Conservation (phyloP, 92 coral and sea anemone genomes). For the Porites rus region DNA sequence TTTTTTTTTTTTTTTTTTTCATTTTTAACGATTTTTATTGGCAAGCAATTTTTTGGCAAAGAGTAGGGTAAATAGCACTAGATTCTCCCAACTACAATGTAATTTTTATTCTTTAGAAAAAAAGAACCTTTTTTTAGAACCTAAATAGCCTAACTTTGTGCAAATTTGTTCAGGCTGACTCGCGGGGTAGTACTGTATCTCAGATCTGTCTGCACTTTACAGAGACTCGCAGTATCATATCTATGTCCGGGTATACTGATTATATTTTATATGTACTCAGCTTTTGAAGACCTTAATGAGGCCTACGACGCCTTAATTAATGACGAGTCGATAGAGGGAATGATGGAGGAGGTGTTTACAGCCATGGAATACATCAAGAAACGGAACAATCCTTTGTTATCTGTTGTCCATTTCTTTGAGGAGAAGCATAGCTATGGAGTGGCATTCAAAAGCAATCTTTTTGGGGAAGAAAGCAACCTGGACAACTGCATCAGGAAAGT, state of each 20-base stretch:
- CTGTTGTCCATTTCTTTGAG: background rate
- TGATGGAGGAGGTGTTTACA: conserved; percentile 1
- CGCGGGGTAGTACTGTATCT: no score
- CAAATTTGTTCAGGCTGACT: no score
- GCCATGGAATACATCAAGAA: background rate
- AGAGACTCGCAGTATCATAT: background rate
- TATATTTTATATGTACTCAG: background rate
- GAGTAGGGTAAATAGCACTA: no score
- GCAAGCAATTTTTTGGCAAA: no score
- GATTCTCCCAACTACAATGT: no score
- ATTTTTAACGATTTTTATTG: no score
- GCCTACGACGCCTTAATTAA: background rate
- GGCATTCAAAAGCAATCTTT: background rate
- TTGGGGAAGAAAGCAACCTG: no score
- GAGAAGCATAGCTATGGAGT: conserved; percentile 12
- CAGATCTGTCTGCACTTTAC: no score
- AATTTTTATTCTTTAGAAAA: no score
- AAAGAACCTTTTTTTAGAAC: no score
- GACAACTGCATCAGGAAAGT: background rate
- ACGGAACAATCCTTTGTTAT: background rate
- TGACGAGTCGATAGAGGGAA: background rate
- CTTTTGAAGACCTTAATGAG: background rate
- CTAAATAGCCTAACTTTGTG: no score
- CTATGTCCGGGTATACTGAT: background rate
- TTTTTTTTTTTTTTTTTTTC: no score